phyloP scores from a whole-genome alignment of 1,140 invertebrate genomes.

The Drosophila biarmipes region DNA sequence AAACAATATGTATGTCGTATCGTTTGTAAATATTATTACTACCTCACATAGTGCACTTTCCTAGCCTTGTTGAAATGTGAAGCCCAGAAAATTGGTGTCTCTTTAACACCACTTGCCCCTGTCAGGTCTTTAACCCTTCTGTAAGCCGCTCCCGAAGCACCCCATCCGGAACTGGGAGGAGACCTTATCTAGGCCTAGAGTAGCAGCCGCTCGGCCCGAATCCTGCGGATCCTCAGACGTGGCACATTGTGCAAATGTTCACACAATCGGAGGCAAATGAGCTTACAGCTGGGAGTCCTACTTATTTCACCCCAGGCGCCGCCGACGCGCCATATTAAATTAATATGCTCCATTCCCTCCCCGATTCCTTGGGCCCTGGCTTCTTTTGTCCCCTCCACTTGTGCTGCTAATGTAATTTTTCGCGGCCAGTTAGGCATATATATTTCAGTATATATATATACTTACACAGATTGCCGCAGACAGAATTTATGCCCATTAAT shows the following conservation, averaged over 20 bases:
- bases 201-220: slow-evolving; percentile 6
- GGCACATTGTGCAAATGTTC: slow-evolving; percentile 58
- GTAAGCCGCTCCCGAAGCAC: slow-evolving; percentile 1
- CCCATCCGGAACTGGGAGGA: slow-evolving; percentile 4
- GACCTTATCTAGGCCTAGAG: slow-evolving; percentile 41
- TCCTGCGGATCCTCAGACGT: neutral
- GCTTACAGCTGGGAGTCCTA: slow-evolving; percentile 31
- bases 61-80: neutral
- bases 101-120: slow-evolving; percentile 30
- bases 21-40: neutral
- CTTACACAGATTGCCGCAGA: slow-evolving; percentile 45
- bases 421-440: slow-evolving; percentile 51
- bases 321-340: slow-evolving; percentile 47
- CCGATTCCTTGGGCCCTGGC: neutral
- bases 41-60: neutral
- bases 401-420: slow-evolving; percentile 57
- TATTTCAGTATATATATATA: neutral
- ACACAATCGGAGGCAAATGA: slow-evolving; percentile 71
- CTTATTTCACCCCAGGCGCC: slow-evolving; percentile 7
- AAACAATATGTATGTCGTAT: no score
- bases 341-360: slow-evolving; percentile 50
- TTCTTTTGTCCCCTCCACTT: slow-evolving; percentile 12
- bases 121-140: slow-evolving; percentile 46
- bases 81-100: slow-evolving; percentile 4
- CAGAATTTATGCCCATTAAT: slow-evolving; percentile 75